Base-by-base conservation (phyloP, 2,113 vertebrate genomes). In the Phyllostomus discolor region DNA sequence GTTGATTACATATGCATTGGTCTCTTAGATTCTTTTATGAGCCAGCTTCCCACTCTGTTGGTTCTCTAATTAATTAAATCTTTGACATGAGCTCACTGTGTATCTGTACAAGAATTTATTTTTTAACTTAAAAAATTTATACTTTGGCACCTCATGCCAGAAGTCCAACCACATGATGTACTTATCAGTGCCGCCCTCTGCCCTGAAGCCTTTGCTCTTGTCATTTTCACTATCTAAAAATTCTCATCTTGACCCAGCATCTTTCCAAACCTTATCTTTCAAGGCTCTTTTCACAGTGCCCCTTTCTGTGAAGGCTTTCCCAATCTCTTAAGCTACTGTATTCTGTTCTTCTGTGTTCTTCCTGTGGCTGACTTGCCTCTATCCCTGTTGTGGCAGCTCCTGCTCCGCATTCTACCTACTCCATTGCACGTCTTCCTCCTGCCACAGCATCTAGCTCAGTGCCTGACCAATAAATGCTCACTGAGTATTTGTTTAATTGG, bases 401-500 rank as follows among this genome's bases (percentile, higher is more conserved):
- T 3, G 2, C 20, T 76, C 92, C 84, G 33, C 8, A 14, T 94
- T 72, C 35, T 73, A 33, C 80, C 92, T 67, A 28, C 69, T 94
- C 69, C 35, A 1, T 38, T 75, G 26, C 66, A 24, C n/a, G 12
- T 90, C 88, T 75, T 89, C 70, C 64, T 75, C 69, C 64, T 69
- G 86, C 88, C 67, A 72, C n/a, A 35, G 72, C 72, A 73, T 88
- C 78, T 72, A 93, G 78, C 79, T 89, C 64, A 79, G 33, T 20
- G 75, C 31, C 89, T 76, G 17, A 96, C 93, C 89, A 90, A 80
- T 80, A 91, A 82, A 90, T 91, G 89, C 93, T 93, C 96, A 93
- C 83, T 78, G 88, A 88, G 91, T 96, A 88, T 92, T 96, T 95
- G 86, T 95, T 95, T 95, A 96, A 97, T 97, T 95, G 75, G 83